Evolutionary conservation across 2,113 vertebrate species (phyloP), one percentile per base, ranked within the genome.

Genomic region (Neogobius melanostomus): DNA sequence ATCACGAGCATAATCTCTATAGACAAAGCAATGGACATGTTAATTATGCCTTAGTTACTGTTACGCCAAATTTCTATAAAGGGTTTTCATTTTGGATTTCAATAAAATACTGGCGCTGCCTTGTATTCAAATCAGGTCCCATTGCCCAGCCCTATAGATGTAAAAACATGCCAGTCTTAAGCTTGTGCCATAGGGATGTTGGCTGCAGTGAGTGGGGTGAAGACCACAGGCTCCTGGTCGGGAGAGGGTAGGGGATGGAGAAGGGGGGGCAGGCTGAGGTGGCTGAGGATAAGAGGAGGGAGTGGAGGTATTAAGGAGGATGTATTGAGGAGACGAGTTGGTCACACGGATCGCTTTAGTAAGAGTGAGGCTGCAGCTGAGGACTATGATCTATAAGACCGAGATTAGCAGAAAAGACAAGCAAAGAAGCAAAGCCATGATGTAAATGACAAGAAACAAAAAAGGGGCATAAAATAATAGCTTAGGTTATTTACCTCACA

Each of bases 361-460:
- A 49, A 91, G 88, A 7, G 0, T 72, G 0, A 1, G 0, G 77
- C 89, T 88, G 83, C 89, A 90, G 61, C 85, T 70, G 65, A 90
- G 14, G 52, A 83, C 82, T 1, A 82, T 6, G 46, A 83, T 3
- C 90, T 91, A 75, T 45, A 14, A 68, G 43, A 4, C 45, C 63
- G 8, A 66, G 61, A 60, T 44, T 11, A 49, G 47, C 6, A 66
- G 49, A 56, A 53, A 11, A 47, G 11, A 16, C n/a, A 28, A 21
- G 11, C 45, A 12, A 50, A 6, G 6, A 11, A 2, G 63, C 15
- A 7, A 60, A 61, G 6, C 12, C 12, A 56, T 60, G 43, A 16
- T 1, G 48, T 15, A 14, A 57, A 21, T 10, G 12, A 48, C 7
- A 17, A 44, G 49, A 44, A 14, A 50, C 6, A 11, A 51, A 36